phyloP scores from a whole-genome alignment of 2,888 invertebrate genomes.

The Drosophila robusta region DNA sequence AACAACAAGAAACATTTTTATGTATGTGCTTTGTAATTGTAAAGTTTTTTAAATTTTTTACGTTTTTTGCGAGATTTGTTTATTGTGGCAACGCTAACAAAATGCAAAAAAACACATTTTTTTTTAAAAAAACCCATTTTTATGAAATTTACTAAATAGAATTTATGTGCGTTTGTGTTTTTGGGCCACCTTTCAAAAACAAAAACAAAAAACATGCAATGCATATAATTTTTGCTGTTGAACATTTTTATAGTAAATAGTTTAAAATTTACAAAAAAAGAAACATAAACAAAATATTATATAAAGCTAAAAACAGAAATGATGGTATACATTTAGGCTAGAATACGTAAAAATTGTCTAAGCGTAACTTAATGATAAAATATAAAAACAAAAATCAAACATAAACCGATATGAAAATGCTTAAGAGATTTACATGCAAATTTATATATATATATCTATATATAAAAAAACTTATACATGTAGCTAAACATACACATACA shows the following conservation, averaged over 20 bases:
- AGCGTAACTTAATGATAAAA: constrained; percentile 76
- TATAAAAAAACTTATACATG: constrained; percentile 12
- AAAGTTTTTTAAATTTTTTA: constrained; percentile 50
- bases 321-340: constrained; percentile 75
- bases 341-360: constrained; percentile 78
- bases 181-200: constrained; percentile 54
- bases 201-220: constrained; percentile 35
- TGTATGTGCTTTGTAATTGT: constrained; percentile 73
- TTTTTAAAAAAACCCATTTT: constrained; percentile 37
- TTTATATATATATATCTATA: constrained; percentile 13
- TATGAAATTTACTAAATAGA: constrained; percentile 42
- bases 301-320: constrained; percentile 40
- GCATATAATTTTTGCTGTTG: constrained; percentile 69
- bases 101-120: constrained; percentile 12
- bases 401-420: constrained; percentile 35
- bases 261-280: constrained; percentile 69
- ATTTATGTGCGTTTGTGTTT: constrained; percentile 55
- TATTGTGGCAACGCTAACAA: constrained; percentile 30
- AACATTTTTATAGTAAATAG: constrained; percentile 69
- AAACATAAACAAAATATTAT: constrained; percentile 38
- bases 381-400: constrained; percentile 32
- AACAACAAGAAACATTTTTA: constrained; percentile 38
- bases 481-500: constrained; percentile 25
- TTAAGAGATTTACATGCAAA: constrained; percentile 49
- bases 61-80: constrained; percentile 54